Evolutionary conservation across 2,888 invertebrate species (phyloP).

Genomic region (Cynaeus angustus): DNA sequence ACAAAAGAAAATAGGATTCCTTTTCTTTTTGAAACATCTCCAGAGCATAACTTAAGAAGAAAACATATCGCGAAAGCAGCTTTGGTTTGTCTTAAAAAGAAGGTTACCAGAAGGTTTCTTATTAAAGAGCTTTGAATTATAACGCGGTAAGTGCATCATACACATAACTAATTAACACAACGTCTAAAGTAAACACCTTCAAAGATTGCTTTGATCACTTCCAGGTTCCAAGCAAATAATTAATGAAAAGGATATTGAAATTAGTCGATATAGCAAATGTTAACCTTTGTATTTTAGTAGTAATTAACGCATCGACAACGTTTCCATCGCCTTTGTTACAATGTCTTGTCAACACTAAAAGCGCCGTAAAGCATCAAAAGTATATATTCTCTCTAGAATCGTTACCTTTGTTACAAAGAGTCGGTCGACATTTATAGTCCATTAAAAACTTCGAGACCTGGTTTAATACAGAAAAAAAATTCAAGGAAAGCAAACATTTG

Average conservation of each 20-base stretch:
- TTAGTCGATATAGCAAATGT: background rate
- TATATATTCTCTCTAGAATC: background rate
- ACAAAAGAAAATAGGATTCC: too few relatives aligned
- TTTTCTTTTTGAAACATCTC: too few relatives aligned
- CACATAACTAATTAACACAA: background rate
- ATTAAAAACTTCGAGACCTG: background rate
- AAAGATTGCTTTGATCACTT: constrained; percentile 1
- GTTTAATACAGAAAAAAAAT: background rate
- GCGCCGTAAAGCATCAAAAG: constrained; percentile 2
- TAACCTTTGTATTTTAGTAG: background rate
- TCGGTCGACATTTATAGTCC: constrained; percentile 4
- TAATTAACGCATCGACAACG: background rate
- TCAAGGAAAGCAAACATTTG: constrained; percentile 1
- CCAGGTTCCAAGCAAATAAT: background rate
- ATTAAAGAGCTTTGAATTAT: too few relatives aligned
- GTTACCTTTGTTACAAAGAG: constrained; percentile 1
- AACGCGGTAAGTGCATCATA: background rate
- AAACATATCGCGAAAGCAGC: too few relatives aligned
- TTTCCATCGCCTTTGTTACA: background rate
- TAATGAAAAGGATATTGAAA: background rate
- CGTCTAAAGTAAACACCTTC: background rate
- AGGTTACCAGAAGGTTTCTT: too few relatives aligned
- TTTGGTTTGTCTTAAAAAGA: too few relatives aligned
- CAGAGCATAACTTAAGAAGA: too few relatives aligned
- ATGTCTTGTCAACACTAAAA: background rate